Base-by-base conservation (phyloP, 2,113 vertebrate genomes). In the Cairina moschata region DNA sequence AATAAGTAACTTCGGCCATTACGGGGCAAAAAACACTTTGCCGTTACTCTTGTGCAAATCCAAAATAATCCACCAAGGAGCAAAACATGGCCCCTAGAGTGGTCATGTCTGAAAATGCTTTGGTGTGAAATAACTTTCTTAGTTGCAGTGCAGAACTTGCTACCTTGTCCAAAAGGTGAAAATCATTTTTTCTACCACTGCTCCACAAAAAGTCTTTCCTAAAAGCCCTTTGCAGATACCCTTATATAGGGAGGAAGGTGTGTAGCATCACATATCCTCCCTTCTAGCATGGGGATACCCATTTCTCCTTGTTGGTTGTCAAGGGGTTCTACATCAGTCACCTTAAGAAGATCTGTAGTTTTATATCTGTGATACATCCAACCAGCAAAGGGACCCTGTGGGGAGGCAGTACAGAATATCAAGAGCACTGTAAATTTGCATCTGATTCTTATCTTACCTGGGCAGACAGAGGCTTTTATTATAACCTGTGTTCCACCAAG, bases 391-490 rank as follows among this genome's bases (percentile, higher is more conserved):
- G 88, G 13, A 55, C 32, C 31, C 72, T 40, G 42, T 44, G 54
- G 32, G 84, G 44, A 83, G 36, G 66, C 77, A 73, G 71, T 56
- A 40, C 12, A 58, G 22, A 82, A 44, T 11, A 76, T 29, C 13
- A 48, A 91, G 50, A 87, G 17, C 31, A 50, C 2, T 5, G 63
- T 73, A 85, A 87, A 95, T 92, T 71, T 91, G 44, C 89, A 76
- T 34, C 31, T 31, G 25, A 87, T 40, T 31, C 50, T 92, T 95
- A 92, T 79, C 74, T 94, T 69, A 88, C 71, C 62, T 44, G 44
- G 44, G 62, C 74, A 83, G 80, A 96, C 83, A 97, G 88, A 91
- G 86, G 74, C 36, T 82, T 91, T 92, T 91, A 71, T 84, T 85
- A 84, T 48, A 92, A 38, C 21, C 13, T 46, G n/a, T 5, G 3